These are phyloP conservation scores for Litoditis marina DNA, from an alignment of 2,888 invertebrate genomes.

Conservation along the genomic window DNA sequence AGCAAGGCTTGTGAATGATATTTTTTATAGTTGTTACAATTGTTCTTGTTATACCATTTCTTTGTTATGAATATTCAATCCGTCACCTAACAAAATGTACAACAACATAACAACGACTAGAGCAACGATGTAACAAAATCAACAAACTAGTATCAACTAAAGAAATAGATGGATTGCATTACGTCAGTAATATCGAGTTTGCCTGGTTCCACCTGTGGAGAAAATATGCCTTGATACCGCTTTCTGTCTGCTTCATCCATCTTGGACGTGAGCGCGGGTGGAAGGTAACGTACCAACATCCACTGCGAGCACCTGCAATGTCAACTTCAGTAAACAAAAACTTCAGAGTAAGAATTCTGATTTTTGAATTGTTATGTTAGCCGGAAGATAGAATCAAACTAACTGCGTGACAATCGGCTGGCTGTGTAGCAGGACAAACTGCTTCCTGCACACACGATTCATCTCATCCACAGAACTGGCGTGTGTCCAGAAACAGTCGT, in stretches of 20 bases:
- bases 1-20: no score
- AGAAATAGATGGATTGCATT: constrained; percentile 65
- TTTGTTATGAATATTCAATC: no score
- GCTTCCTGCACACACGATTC: constrained; percentile 93
- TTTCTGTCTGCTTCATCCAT: constrained; percentile 17
- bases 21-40: no score
- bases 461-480: constrained; percentile 79
- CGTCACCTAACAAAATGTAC: neutral
- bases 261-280: constrained; percentile 17
- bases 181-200: constrained; percentile 64
- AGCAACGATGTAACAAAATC: neutral
- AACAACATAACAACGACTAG: constrained; percentile 10
- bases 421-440: constrained; percentile 91
- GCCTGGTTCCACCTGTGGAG: constrained; percentile 56
- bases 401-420: constrained; percentile 83
- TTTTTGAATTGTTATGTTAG: neutral
- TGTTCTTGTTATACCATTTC: no score
- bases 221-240: constrained; percentile 22
- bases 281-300: constrained; percentile 27
- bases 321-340: neutral
- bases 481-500: constrained; percentile 99
- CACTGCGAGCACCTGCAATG: constrained; percentile 29
- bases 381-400: constrained; percentile 5
- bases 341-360: neutral
- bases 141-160: constrained; percentile 61